These are phyloP conservation scores for Proteles cristata DNA, from an alignment of 2,113 vertebrate species.

Conservation along the genomic window DNA sequence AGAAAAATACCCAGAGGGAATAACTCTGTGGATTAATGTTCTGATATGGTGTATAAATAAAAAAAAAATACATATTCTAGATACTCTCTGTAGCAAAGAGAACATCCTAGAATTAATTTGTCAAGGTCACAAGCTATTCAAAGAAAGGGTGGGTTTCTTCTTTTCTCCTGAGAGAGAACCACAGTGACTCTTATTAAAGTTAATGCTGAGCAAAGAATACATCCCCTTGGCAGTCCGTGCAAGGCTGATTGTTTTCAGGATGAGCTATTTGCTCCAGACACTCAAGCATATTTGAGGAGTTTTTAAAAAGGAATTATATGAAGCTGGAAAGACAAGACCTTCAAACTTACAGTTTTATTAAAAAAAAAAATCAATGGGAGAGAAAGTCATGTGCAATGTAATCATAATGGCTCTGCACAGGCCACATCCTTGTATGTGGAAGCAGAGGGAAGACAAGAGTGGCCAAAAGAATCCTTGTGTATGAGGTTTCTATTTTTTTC, in stretches of 20 bases:
- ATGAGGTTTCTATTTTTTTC: neutral
- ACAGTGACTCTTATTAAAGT: neutral
- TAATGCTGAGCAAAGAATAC: neutral
- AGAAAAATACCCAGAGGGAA: constrained; percentile 32
- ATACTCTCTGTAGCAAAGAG: constrained; percentile 17
- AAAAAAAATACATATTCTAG: constrained; percentile 21
- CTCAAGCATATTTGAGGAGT: neutral
- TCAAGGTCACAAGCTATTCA: constrained; percentile 36
- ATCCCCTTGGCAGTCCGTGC: neutral
- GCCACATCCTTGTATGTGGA: neutral
- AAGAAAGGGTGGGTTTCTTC: neutral
- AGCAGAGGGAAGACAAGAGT: neutral
- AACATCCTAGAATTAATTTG: constrained; percentile 27
- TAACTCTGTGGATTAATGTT: constrained; percentile 29
- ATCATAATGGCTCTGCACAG: neutral
- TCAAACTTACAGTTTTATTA: neutral
- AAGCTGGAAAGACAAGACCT: constrained; percentile 13
- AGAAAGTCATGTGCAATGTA: neutral
- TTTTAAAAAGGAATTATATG: neutral
- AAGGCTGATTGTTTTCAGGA: neutral
- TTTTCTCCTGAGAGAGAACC: neutral
- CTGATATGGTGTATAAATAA: neutral
- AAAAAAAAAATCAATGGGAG: neutral
- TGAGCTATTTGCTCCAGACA: neutral
- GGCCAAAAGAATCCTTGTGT: neutral